A percentile compares a stretch with the other conserved stretches of the same genome.
phyloP scores from a whole-genome alignment of 2,113 vertebrate genomes.

The Psophia crepitans region DNA sequence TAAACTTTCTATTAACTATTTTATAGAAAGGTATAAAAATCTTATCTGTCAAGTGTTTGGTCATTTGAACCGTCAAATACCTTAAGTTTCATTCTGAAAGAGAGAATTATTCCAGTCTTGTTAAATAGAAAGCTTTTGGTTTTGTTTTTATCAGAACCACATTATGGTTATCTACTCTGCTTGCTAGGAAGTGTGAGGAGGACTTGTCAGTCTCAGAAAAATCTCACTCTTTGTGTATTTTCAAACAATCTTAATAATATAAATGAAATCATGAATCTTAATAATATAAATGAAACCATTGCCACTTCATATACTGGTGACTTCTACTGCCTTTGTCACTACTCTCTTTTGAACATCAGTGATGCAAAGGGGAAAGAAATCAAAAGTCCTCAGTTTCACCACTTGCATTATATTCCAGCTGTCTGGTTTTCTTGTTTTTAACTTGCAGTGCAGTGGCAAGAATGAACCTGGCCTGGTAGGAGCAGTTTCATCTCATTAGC shows the following conservation, averaged over 20 bases:
- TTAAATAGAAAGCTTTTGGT: neutral
- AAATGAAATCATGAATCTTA: neutral
- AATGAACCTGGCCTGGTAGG: neutral
- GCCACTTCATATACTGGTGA: neutral
- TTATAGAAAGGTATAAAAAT: neutral
- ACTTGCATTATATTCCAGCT: neutral
- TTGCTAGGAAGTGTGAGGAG: neutral
- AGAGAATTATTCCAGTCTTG: neutral
- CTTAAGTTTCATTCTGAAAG: neutral
- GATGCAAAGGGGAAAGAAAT: neutral
- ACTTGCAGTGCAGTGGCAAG: neutral
- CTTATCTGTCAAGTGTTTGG: neutral
- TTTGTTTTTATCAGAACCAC: neutral
- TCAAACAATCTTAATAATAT: neutral
- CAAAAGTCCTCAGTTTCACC: neutral
- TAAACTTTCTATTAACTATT: neutral
- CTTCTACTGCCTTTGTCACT: neutral
- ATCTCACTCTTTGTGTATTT: neutral
- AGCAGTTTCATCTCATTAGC: neutral
- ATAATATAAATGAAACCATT: neutral
- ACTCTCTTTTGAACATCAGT: neutral
- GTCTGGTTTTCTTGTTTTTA: neutral
- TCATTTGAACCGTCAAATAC: neutral
- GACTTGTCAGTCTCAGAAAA: neutral
- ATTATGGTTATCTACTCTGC: neutral